Conservation (phyloP, 1,140 invertebrate species). For the Geopemphigus sp. region DNA sequence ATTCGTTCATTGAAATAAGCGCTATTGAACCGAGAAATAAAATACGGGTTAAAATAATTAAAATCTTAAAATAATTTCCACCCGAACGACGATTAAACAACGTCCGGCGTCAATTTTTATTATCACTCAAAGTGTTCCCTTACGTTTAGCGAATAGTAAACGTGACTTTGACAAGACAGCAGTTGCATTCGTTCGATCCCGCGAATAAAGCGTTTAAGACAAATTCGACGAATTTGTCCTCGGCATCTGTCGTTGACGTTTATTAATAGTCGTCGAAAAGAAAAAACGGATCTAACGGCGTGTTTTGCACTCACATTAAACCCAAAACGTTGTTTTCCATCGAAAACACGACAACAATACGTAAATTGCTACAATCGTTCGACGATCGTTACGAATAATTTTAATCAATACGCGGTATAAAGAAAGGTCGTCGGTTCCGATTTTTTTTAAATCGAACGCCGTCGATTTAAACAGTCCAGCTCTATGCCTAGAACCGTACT, state of each 20-base stretch:
- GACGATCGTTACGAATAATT: background rate
- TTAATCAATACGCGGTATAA: background rate
- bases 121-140: background rate
- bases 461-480: no score
- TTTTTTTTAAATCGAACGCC: no score
- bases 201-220: background rate
- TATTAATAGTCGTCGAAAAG: conserved; percentile 1
- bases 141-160: background rate
- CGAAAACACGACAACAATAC: no score
- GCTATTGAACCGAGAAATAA: no score
- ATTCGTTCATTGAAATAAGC: no score
- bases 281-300: background rate
- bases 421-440: no score
- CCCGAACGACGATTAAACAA: background rate
- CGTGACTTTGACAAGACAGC: background rate
- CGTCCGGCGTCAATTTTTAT: background rate
- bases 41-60: no score
- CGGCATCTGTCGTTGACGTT: background rate
- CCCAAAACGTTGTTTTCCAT: no score
- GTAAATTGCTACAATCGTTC: background rate
- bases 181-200: background rate
- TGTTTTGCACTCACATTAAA: no score
- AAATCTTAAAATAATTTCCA: background rate
- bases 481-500: no score
- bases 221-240: background rate